Conservation (phyloP, 1,140 invertebrate genomes). For the Euura lappo region DNA sequence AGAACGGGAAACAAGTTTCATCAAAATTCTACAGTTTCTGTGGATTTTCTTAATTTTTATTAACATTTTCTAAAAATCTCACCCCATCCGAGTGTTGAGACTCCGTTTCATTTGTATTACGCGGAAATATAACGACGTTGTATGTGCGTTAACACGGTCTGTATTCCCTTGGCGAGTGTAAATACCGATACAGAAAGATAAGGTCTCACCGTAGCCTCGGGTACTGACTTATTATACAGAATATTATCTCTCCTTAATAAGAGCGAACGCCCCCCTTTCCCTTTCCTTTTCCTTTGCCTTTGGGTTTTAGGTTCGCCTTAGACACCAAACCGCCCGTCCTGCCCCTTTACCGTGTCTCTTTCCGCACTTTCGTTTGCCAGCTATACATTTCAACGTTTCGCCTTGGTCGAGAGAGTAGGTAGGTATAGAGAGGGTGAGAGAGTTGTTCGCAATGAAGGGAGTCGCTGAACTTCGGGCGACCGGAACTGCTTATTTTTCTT, state of each 20-base stretch:
- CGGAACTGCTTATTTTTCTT: slow-evolving; percentile 26
- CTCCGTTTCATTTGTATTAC: too few species aligned
- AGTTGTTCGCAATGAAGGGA: too few species aligned
- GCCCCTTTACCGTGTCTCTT: neutral
- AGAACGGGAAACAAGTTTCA: too few species aligned
- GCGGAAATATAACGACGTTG: too few species aligned
- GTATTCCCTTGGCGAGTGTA: slow-evolving; percentile 20
- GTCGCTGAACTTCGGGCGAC: neutral
- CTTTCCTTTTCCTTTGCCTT: slow-evolving; percentile 6
- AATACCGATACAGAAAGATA: slow-evolving; percentile 22
- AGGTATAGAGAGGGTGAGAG: too few species aligned
- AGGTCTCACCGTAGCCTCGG: neutral
- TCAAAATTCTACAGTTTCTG: too few species aligned
- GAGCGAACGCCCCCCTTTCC: slow-evolving; percentile 2
- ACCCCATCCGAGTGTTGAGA: too few species aligned
- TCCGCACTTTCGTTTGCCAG: neutral
- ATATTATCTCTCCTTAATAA: slow-evolving; percentile 24
- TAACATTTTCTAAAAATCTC: too few species aligned
- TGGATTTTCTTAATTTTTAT: too few species aligned
- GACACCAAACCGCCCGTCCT: neutral
- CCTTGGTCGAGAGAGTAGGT: too few species aligned
- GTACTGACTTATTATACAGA: slow-evolving; percentile 23
- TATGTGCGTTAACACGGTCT: neutral
- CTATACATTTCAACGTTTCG: too few species aligned
- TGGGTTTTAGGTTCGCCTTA: neutral